Conservation (phyloP, 2,888 invertebrate genomes). For the Aethes cnicana region DNA sequence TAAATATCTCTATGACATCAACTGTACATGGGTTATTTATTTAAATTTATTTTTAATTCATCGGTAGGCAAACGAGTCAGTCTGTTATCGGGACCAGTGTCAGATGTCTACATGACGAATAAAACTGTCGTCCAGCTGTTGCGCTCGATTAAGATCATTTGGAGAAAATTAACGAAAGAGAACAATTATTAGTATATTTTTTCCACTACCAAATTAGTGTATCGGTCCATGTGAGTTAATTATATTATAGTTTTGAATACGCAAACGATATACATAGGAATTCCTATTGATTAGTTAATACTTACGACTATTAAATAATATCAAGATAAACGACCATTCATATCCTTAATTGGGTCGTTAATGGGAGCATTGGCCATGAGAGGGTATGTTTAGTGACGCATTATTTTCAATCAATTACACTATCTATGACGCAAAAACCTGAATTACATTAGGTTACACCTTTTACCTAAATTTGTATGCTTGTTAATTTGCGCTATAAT, state of each 20-base stretch:
- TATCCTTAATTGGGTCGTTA: not conserved
- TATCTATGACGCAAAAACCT: too few relatives aligned
- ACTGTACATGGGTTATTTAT: too few relatives aligned
- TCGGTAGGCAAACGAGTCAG: too few relatives aligned
- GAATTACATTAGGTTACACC: not conserved
- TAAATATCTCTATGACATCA: too few relatives aligned
- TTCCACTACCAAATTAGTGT: not conserved
- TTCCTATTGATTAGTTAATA: not conserved
- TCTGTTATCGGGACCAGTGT: slow-evolving; percentile 6
- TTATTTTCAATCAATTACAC: not conserved
- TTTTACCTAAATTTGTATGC: not conserved
- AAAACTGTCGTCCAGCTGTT: not conserved
- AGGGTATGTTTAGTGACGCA: not conserved
- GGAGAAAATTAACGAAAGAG: not conserved
- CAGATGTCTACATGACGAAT: not conserved
- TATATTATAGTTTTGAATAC: not conserved
- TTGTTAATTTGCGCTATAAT: not conserved
- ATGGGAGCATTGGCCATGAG: slow-evolving; percentile 1
- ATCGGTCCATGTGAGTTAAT: slow-evolving; percentile 1
- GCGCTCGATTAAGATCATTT: slow-evolving; percentile 4
- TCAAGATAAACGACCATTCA: slow-evolving; percentile 3
- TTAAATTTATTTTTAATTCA: too few relatives aligned
- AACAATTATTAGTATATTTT: too few relatives aligned
- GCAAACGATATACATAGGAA: not conserved
- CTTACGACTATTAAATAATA: not conserved